Base-by-base conservation (phyloP, 2,797 vertebrate species). In the Oryzias sinensis region DNA sequence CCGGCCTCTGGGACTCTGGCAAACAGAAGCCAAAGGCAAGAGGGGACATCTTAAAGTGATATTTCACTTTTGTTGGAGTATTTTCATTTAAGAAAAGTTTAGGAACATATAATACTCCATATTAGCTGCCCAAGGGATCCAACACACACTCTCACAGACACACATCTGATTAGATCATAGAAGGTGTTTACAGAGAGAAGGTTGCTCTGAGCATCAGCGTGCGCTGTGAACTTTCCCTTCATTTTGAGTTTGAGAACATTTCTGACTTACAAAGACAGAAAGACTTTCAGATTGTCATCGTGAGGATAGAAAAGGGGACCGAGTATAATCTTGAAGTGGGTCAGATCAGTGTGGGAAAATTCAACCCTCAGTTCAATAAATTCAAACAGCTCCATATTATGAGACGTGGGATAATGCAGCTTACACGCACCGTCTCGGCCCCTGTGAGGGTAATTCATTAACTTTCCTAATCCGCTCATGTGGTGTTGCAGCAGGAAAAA, bases 361-460 rank as follows among this genome's bases (percentile, higher is more conserved):
- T 82, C 84, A 81, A 73, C 74, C 82, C 69, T 61, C 66, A 72
- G 87, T 88, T 89, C 81, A 85, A 89, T 87, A 85, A 83, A 88
- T 88, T 88, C 80, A 80, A 87, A 88, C 83, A 69, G 85, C 80
- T 72, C 74, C 68, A 70, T 85, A 76, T 87, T 90, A 89, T 89
- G 86, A 88, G 84, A 87, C 76, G 82, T 88, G 88, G 85, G 88
- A 90, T 90, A 82, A 80, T 79, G 87, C 81, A 74, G 85, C 81
- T 75, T 75, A 77, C 80, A 78, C 80, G 80, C 85, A 89, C 85
- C 84, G 79, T 87, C 87, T 87, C 56, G 72, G 83, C 72, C 79
- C 89, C 88, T 86, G 81, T 72, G 88, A 88, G 88, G 84, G 81
- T 90, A 86, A 89, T 89, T 90, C 88, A 90, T 90, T 90, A 90